Percentiles rank a stretch among this genome's conserved stretches.
These are phyloP conservation scores for Tetrax tetrax DNA, from an alignment of 2,113 vertebrate genomes.

Conservation along the genomic window DNA sequence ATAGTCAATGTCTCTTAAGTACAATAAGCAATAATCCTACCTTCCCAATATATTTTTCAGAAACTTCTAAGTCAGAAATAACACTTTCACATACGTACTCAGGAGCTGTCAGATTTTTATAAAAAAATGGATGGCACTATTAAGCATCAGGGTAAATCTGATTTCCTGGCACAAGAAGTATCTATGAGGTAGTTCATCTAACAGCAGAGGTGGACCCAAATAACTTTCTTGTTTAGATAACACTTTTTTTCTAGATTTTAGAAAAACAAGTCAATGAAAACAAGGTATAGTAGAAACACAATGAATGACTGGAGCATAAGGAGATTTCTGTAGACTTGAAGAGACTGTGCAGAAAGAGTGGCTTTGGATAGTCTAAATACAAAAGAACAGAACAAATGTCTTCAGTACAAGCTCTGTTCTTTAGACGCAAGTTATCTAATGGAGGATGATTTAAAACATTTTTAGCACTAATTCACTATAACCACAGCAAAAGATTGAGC, in stretches of 20 bases:
- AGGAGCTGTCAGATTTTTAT: neutral
- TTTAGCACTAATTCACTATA: neutral
- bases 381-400: neutral
- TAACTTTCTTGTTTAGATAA: neutral
- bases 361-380: neutral
- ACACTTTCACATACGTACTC: neutral
- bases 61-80: neutral
- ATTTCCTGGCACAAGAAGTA: neutral
- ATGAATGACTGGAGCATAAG: no score
- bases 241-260: neutral
- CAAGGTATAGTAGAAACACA: fast-evolving
- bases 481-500: neutral
- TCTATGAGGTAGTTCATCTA: neutral
- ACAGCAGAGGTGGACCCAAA: neutral
- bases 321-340: no score
- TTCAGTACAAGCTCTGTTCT: neutral
- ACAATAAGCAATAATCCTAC: neutral
- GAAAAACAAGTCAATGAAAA: neutral
- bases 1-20: neutral
- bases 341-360: neutral
- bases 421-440: neutral
- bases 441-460: neutral
- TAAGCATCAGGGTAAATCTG: neutral
- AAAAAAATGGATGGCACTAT: neutral
- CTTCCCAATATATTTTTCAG: neutral